These are phyloP conservation scores for Apostichopus japonicus DNA, from an alignment of 35 echinoderm and acorn worm genomes.

Conservation along the genomic window DNA sequence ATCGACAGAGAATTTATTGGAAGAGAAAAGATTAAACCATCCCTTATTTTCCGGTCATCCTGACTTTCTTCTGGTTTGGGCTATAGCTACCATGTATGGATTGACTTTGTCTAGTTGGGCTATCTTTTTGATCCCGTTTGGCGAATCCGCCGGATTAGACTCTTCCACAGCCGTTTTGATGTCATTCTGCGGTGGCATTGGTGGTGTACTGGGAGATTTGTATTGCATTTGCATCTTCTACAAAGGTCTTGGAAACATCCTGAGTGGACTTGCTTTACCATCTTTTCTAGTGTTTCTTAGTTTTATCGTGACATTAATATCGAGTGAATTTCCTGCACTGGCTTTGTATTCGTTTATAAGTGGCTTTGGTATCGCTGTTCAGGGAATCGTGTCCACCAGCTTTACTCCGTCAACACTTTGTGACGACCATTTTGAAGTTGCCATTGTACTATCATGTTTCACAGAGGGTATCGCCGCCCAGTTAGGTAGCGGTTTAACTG, in stretches of 20 bases:
- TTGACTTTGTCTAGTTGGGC: slow-evolving; percentile 17
- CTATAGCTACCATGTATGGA: not conserved
- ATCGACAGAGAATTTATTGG: not conserved
- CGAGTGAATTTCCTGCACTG: not conserved
- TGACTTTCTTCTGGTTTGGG: not conserved
- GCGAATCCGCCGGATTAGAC: not conserved
- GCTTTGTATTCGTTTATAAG: not conserved
- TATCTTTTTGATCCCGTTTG: slow-evolving; percentile 21
- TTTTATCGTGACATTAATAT: not conserved
- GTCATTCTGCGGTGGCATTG: slow-evolving; percentile 28
- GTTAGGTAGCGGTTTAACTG: not conserved
- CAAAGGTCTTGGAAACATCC: not conserved
- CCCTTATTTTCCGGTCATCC: not conserved
- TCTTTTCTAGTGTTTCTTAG: not conserved
- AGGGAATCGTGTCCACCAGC: not conserved
- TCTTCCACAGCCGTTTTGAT: slow-evolving; percentile 31
- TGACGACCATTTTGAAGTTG: slow-evolving; percentile 1
- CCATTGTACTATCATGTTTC: not conserved
- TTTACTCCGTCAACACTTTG: not conserved
- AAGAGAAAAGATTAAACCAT: not conserved
- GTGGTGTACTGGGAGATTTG: not conserved
- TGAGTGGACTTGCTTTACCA: not conserved
- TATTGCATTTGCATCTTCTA: not conserved
- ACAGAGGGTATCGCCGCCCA: not conserved
- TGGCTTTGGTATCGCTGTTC: slow-evolving; percentile 21